Percentiles rank a stretch among this genome's conserved stretches.
These are phyloP conservation scores for Mormyrus iriodes DNA, from an alignment of 2,113 vertebrate genomes.

Conservation along the genomic window DNA sequence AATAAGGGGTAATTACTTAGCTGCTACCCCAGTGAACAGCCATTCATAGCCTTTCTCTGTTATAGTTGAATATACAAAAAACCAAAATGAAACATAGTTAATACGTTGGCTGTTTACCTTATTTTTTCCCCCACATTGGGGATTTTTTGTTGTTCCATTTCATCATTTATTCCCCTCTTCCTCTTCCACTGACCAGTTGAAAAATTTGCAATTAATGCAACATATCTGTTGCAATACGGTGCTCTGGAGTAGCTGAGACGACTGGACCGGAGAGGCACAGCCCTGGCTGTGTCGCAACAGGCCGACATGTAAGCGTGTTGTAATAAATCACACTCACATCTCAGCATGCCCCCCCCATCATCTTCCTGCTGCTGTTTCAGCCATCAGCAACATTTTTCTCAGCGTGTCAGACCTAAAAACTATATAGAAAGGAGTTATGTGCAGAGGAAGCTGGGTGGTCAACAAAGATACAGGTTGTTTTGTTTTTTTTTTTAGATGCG, in stretches of 20 bases:
- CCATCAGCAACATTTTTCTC: background rate
- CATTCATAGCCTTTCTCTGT: background rate
- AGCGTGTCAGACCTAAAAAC: background rate
- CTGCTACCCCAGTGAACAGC: background rate
- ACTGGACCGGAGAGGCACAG: background rate
- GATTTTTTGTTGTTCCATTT: background rate
- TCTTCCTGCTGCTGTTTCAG: background rate
- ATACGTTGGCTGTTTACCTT: background rate
- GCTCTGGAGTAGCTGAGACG: background rate
- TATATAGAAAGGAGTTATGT: background rate
- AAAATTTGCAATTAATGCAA: background rate
- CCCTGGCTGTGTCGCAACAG: background rate
- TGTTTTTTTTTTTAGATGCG: background rate
- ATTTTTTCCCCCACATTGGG: background rate
- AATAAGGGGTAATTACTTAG: background rate
- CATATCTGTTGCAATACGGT: background rate
- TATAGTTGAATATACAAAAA: background rate
- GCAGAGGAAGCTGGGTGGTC: background rate
- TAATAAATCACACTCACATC: slow-evolving; percentile 39
- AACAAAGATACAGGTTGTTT: background rate
- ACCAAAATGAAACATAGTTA: background rate
- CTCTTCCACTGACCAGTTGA: background rate
- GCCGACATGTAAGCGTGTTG: background rate
- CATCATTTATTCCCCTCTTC: background rate
- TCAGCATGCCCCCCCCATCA: background rate